Conservation (phyloP, 1,140 invertebrate genomes). For the Trichonephila inaurata region DNA sequence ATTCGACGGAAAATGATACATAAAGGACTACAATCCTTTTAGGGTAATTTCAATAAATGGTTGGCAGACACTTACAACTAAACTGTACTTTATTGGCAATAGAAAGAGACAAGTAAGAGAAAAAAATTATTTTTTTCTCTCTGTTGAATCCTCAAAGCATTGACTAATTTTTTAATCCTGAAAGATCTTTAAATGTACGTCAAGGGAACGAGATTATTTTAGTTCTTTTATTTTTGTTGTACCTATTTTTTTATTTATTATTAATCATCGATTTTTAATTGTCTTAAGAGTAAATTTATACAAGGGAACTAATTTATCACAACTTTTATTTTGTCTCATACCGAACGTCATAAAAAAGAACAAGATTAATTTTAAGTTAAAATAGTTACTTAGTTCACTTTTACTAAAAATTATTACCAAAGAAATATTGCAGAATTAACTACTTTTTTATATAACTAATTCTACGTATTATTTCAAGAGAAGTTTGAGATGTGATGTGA, state of each 20-base stretch:
- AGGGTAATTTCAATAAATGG: slow-evolving; percentile 12
- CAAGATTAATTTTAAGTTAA: too few relatives aligned
- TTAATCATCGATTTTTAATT: too few relatives aligned
- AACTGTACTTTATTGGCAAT: neutral
- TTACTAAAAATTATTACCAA: too few relatives aligned
- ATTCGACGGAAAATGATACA: neutral
- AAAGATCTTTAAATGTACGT: neutral
- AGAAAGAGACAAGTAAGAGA: neutral
- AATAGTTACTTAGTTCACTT: too few relatives aligned
- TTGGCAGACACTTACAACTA: neutral
- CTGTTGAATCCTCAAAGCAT: neutral
- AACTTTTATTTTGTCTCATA: too few relatives aligned
- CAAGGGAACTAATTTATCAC: too few relatives aligned
- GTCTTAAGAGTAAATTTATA: too few relatives aligned
- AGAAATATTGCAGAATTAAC: too few relatives aligned
- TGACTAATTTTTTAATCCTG: neutral
- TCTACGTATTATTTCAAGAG: too few relatives aligned
- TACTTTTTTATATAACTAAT: too few relatives aligned
- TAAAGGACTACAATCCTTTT: neutral
- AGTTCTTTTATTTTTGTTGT: neutral
- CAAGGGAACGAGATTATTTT: neutral
- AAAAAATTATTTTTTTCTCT: neutral
- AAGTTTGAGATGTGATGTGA: too few relatives aligned
- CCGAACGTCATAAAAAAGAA: too few relatives aligned
- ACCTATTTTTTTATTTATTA: neutral